Evolutionary conservation across 1,140 invertebrate species (phyloP), one percentile per base, ranked within the genome.

Genomic region (Whitmania pigra): DNA sequence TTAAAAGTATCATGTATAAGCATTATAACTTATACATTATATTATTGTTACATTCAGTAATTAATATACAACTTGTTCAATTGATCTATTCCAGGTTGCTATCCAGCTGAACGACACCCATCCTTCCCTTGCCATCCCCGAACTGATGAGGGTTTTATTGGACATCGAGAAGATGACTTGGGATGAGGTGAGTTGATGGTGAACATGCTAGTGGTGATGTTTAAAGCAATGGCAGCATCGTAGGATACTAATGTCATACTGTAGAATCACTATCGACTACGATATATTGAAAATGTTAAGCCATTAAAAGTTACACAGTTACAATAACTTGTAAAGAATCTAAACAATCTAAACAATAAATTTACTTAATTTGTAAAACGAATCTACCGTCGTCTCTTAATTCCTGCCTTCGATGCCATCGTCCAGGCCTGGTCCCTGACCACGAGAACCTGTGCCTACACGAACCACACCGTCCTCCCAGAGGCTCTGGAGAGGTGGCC

Each of bases 101-200:
- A 94, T 99, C 74, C 97, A 99, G 81, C 83, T 99, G 67, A 99
- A 99, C 80, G 97, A 99, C 77, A 99, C 97, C 53, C 97, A 99
- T 86, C 97, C 97, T 2, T 94, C 96, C 5, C 80, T 99, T 69
- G 95, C 95, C 43, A 97, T 99, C 77, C 94, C 97, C 1, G 97
- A 99, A 82, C 83, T 99, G 53, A 94, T 99, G 88, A 88, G 97
- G 74, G 89, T 99, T 72, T 84, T 99, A 13, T 79, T 99, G 15
- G 97, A 99, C 78, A 87, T 96, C 71, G 97, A 99, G 83, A 89
- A 89, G 40, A 81, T 97, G 15, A 75, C 87, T 0, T 98, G 92
- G 89, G 90, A 94, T 0, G 87, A 90, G 82, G 87, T 87, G 76
- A 76, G 74, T 25, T 6, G 22, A 25, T 9, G 20, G 9, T 20